Base-by-base conservation (phyloP, 1,140 invertebrate genomes). In the Drosophila truncata region DNA sequence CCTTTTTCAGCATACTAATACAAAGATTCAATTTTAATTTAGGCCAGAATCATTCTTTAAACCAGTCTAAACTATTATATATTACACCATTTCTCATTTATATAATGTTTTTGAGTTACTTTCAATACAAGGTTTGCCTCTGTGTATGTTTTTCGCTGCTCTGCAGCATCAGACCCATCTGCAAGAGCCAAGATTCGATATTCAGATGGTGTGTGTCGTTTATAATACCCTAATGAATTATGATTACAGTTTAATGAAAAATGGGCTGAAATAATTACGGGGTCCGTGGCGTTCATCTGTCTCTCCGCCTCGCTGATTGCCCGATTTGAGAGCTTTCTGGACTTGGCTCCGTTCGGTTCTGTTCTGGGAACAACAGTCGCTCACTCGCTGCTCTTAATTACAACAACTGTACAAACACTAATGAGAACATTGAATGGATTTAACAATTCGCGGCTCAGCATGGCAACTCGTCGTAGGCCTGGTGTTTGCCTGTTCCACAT, bases 171-270 rank as follows among this genome's bases (percentile, higher is more conserved):
- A 60, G 63, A 52, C 61, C 46, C 72, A 73, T 69, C 66, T 76
- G 63, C 79, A 83, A 60, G 47, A 80, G 35, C 37, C 59, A 83
- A 63, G 47, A 80, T 44, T 23, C 59, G 46, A 49, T 60, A 63
- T 67, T 61, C 47, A 23, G 65, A 60, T 39, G 50, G 54, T 47
- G 62, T 74, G 61, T 78, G 37, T 39, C 49, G 44, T n/a, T 33
- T 69, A 71, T 80, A 76, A 69, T 84, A 78, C 82, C 55, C 77
- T 81, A 87, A 88, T 88, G 84, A 88, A 88, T 85, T 81, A 85
- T 86, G 66, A 86, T 88, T 90, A 88, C 81, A 90, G 78, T 85
- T 85, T 81, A 90, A 88, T 88, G 81, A 88, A 90, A 79, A 90
- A 82, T 90, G 64, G 80, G 69, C 63, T 61, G 69, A 61, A 50